Percentiles rank a stretch among this genome's conserved stretches.
These are phyloP conservation scores for Drosophila tristis DNA, from an alignment of 1,140 invertebrate genomes.

Conservation along the genomic window DNA sequence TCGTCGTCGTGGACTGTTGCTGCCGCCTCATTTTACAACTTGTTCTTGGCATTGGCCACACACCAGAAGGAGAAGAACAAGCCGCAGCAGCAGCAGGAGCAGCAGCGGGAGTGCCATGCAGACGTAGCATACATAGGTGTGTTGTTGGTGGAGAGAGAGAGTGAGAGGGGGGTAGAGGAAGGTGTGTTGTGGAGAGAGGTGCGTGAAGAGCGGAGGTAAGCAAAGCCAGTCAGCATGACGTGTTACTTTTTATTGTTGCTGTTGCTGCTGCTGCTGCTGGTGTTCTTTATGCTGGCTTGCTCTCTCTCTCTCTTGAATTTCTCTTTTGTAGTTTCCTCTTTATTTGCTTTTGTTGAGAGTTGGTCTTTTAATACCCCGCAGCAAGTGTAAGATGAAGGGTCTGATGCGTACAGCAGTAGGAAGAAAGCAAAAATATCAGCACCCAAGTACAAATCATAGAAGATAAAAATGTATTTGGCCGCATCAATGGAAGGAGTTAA, in stretches of 20 bases:
- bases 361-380: not conserved
- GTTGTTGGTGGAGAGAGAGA: too few species aligned
- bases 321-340: conserved; percentile 65
- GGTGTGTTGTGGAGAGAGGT: too few species aligned
- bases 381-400: not conserved
- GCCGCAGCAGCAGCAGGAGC: not conserved
- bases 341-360: conserved; percentile 60
- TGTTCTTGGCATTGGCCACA: conserved; percentile 70
- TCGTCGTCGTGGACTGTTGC: conserved; percentile 22
- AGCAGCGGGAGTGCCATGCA: not conserved
- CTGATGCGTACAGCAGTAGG: too few species aligned
- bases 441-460: too few species aligned
- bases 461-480: too few species aligned
- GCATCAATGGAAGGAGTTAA: too few species aligned
- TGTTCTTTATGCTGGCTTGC: conserved; percentile 18
- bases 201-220: conserved; percentile 1
- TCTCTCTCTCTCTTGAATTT: conserved; percentile 41
- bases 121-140: too few species aligned
- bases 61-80: conserved; percentile 15
- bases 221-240: conserved; percentile 71
- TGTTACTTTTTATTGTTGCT: conserved; percentile 67
- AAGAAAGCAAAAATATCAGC: too few species aligned
- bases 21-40: conserved; percentile 75
- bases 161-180: too few species aligned
- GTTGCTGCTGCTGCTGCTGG: conserved; percentile 29